A percentile compares a stretch with the other conserved stretches of the same genome.
Evolutionary conservation across 2,888 invertebrate species (phyloP).

Genomic region (Polyommatus icarus): DNA sequence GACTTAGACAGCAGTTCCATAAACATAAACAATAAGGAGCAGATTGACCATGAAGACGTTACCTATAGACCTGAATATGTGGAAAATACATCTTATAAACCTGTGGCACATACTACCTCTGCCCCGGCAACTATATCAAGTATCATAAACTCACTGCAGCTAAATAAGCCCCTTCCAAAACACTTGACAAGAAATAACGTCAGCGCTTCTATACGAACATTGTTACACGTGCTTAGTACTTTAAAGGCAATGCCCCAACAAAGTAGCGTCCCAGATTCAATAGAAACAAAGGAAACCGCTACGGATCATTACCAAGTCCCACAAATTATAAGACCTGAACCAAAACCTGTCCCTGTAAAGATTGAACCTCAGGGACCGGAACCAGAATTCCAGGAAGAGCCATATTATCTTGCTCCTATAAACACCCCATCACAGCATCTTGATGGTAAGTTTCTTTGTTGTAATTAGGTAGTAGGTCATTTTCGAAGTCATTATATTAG

Average conservation of each 20-base stretch:
- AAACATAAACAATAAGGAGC: slow-evolving; percentile 44
- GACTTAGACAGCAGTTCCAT: slow-evolving; percentile 16
- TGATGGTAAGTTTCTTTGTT: slow-evolving; percentile 56
- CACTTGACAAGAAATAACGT: slow-evolving; percentile 88
- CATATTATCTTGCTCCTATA: slow-evolving; percentile 64
- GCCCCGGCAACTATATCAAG: slow-evolving; percentile 65
- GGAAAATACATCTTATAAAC: slow-evolving; percentile 52
- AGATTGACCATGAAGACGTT: slow-evolving; percentile 44
- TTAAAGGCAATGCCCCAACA: slow-evolving; percentile 77
- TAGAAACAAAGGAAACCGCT: slow-evolving; percentile 48
- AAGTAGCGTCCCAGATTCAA: slow-evolving; percentile 53
- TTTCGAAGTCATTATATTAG: neutral
- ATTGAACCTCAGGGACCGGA: slow-evolving; percentile 40
- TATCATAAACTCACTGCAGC: slow-evolving; percentile 86
- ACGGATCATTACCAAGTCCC: slow-evolving; percentile 62
- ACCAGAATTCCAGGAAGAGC: slow-evolving; percentile 59
- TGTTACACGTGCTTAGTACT: slow-evolving; percentile 87
- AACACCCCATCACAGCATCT: slow-evolving; percentile 68
- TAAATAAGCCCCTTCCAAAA: slow-evolving; percentile 87
- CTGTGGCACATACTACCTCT: slow-evolving; percentile 47
- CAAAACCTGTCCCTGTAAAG: neutral
- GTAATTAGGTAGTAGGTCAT: neutral
- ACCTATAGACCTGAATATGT: slow-evolving; percentile 56
- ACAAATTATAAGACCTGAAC: slow-evolving; percentile 45
- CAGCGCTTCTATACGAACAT: slow-evolving; percentile 87